These are phyloP conservation scores for Agonopterix heracliana DNA, from an alignment of 2,888 invertebrate species.

Conservation along the genomic window DNA sequence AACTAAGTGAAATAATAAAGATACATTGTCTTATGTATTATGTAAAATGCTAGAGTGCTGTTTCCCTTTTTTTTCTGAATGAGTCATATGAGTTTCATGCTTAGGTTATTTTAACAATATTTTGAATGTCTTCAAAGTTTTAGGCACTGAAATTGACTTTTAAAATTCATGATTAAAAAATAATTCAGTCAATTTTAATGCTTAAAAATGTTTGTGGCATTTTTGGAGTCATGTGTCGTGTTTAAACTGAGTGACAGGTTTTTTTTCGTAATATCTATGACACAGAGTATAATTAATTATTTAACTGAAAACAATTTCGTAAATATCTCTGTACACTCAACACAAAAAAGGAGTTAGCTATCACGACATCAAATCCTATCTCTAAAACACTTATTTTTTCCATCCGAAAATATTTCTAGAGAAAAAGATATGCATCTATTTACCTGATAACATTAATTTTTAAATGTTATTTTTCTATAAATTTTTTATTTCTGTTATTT, in stretches of 20 bases:
- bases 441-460: conserved; percentile 61
- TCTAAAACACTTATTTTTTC: conserved; percentile 62
- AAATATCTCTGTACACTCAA: conserved; percentile 31
- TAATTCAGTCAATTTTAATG: conserved; percentile 22
- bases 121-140: conserved; percentile 2
- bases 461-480: conserved; percentile 28
- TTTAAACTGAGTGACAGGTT: conserved; percentile 26
- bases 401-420: conserved; percentile 70
- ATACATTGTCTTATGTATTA: conserved; percentile 43
- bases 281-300: conserved; percentile 12
- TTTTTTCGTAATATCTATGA: conserved; percentile 24
- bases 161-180: neutral
- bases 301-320: conserved; percentile 17
- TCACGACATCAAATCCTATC: conserved; percentile 69
- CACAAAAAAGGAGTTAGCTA: conserved; percentile 52
- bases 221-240: conserved; percentile 22
- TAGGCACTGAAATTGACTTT: conserved; percentile 30
- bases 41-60: conserved; percentile 53
- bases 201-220: conserved; percentile 22
- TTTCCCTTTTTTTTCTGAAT: conserved; percentile 33
- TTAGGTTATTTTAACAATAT: neutral
- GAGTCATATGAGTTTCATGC: conserved; percentile 1
- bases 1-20: conserved; percentile 43
- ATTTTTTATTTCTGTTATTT: conserved; percentile 46
- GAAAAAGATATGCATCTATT: conserved; percentile 75